Conservation (phyloP, 1,140 invertebrate genomes). For the Brachionus rubens region DNA sequence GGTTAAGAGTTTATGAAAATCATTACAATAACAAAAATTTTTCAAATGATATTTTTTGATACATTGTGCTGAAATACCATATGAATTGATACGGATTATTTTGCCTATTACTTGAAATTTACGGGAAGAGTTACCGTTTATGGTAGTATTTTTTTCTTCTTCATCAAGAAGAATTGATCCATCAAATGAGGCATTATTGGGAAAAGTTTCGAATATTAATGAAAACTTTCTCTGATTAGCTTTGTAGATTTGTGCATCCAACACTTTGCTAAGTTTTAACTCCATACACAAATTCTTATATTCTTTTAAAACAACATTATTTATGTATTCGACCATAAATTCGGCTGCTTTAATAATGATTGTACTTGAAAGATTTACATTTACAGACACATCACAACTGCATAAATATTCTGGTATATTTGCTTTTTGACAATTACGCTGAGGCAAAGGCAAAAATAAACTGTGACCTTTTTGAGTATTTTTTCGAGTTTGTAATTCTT, state of each 20-base stretch:
- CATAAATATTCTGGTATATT: conserved; percentile 37
- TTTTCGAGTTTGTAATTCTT: conserved; percentile 27
- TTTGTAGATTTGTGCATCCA: conserved; percentile 13
- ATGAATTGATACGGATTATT: conserved; percentile 12
- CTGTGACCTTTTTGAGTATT: not conserved
- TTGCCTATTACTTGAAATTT: not conserved
- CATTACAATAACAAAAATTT: conserved; percentile 34
- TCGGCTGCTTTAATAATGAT: not conserved
- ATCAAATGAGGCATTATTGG: conserved; percentile 28
- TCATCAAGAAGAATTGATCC: not conserved
- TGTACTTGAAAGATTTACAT: not conserved
- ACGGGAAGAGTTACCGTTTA: not conserved
- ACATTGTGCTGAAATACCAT: not conserved
- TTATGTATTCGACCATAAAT: conserved; percentile 17
- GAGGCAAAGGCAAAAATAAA: not conserved
- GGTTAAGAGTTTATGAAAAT: too few species aligned
- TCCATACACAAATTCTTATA: conserved; percentile 10
- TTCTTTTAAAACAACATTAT: conserved; percentile 24
- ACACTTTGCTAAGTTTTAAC: not conserved
- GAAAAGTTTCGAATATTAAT: conserved; percentile 36
- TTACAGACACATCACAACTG: not conserved
- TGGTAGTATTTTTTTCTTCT: not conserved
- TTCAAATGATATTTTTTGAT: conserved; percentile 23
- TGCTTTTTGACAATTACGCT: not conserved
- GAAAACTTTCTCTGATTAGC: not conserved